A percentile compares a stretch with the other conserved stretches of the same genome.
These are phyloP conservation scores for Drosophila saltans DNA, from an alignment of 1,140 invertebrate species.

Conservation along the genomic window DNA sequence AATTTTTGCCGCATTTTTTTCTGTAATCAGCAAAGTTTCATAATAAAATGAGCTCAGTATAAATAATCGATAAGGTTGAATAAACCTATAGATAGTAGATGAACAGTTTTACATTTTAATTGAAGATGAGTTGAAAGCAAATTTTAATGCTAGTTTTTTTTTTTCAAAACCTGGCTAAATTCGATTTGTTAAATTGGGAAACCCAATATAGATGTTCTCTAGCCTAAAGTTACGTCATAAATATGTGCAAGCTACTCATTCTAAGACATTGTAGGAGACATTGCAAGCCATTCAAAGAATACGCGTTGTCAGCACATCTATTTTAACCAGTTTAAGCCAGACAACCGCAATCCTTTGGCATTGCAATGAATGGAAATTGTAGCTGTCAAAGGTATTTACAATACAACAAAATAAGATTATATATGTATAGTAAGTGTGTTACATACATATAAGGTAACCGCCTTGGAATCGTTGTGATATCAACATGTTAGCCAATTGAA, in stretches of 20 bases:
- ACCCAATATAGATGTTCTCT: no score
- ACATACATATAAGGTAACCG: neutral
- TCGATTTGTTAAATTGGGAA: no score
- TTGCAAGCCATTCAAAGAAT: constrained; percentile 1
- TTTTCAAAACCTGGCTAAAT: no score
- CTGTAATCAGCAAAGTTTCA: constrained; percentile 66
- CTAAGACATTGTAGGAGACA: no score
- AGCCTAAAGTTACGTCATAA: no score
- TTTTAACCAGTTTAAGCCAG: neutral
- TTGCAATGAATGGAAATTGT: constrained; percentile 8
- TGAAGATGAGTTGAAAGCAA: no score
- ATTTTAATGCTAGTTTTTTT: no score
- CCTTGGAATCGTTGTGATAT: constrained; percentile 45
- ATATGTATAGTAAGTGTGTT: constrained; percentile 4
- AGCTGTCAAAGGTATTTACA: constrained; percentile 20
- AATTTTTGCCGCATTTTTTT: constrained; percentile 64
- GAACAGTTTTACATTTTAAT: neutral
- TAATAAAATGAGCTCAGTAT: constrained; percentile 26
- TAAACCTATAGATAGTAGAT: neutral
- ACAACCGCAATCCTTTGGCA: constrained; percentile 13
- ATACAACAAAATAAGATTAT: neutral
- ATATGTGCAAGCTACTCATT: no score
- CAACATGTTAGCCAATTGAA: constrained; percentile 54
- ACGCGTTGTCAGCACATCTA: constrained; percentile 3
- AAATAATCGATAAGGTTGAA: constrained; percentile 9